Percentiles rank a stretch among this genome's conserved stretches.
These are phyloP conservation scores for Catalaphyllia jardinei DNA, from an alignment of 64 coral and sea anemone species.

Conservation along the genomic window DNA sequence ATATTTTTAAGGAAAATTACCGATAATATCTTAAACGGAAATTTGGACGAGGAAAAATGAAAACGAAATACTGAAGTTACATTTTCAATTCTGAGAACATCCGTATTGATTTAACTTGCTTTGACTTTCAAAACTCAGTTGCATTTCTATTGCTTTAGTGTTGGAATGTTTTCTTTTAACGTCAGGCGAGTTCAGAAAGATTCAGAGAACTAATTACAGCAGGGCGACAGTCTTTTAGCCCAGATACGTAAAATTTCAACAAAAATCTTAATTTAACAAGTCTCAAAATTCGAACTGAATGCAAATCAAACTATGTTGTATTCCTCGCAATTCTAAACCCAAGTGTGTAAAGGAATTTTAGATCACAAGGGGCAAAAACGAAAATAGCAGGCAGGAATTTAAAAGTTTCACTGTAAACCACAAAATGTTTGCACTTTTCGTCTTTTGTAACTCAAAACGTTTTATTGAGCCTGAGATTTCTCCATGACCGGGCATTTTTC, in stretches of 20 bases:
- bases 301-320: neutral
- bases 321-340: neutral
- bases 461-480: constrained; percentile 2
- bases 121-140: no score
- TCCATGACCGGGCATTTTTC: neutral
- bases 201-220: no score
- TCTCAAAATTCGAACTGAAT: neutral
- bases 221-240: no score
- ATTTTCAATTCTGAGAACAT: no score
- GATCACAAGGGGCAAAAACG: neutral
- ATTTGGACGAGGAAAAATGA: neutral
- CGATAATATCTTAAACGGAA: neutral
- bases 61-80: neutral
- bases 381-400: neutral
- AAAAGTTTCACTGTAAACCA: neutral
- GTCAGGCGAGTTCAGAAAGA: no score
- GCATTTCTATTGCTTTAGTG: no score
- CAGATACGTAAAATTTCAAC: neutral
- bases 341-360: neutral
- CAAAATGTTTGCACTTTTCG: neutral
- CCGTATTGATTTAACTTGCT: no score
- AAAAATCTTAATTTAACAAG: neutral
- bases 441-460: constrained; percentile 34
- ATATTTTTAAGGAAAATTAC: neutral
- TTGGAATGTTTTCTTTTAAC: no score